Evolutionary conservation across 2,797 vertebrate genomes (phyloP).

Genomic region (Aphelocoma californica): DNA sequence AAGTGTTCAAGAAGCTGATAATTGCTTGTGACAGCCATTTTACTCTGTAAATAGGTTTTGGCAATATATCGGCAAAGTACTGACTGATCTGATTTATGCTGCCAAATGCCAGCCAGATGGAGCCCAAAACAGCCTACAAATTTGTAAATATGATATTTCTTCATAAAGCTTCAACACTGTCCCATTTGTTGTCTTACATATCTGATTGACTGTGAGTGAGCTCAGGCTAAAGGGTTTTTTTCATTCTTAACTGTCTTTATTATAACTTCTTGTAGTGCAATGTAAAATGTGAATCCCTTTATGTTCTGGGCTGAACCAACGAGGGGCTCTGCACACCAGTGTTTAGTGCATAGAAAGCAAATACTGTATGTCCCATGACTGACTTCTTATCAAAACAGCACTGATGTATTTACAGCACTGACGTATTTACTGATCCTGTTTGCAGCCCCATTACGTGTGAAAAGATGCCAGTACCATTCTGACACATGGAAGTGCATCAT

Average conservation of each 20-base stretch:
- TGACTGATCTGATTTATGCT: neutral
- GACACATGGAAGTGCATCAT: neutral
- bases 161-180: neutral
- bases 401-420: fast-evolving
- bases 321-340: neutral
- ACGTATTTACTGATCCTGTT: neutral
- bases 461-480: neutral
- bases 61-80: neutral
- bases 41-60: neutral
- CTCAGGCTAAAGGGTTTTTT: neutral
- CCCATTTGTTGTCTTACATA: neutral
- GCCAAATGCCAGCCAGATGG: neutral
- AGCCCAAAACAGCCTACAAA: neutral
- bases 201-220: neutral
- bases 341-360: neutral
- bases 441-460: neutral
- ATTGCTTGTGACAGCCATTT: constrained; percentile 15
- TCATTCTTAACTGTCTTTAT: neutral
- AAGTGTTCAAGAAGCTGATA: neutral
- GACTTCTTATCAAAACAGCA: neutral
- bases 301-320: neutral
- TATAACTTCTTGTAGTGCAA: neutral
- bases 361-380: neutral
- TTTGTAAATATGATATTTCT: neutral
- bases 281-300: neutral